phyloP scores from a whole-genome alignment of 1,140 invertebrate species.

The Drosophila micromelanica region DNA sequence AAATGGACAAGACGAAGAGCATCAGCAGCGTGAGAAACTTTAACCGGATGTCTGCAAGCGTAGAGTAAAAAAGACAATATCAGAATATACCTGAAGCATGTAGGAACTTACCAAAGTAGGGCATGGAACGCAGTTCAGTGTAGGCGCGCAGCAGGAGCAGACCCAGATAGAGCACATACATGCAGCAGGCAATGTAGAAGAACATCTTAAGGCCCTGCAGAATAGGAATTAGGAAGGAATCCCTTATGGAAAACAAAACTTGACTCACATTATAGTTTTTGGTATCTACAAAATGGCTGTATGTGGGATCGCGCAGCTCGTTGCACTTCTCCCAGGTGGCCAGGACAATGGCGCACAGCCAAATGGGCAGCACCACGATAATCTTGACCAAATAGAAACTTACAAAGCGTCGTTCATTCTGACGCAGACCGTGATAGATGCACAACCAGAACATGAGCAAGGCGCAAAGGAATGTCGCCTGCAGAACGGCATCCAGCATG shows the following conservation, averaged over 20 bases:
- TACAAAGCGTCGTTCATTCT: conserved; percentile 94
- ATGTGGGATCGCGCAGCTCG: conserved; percentile 95
- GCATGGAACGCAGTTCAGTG: conserved; percentile 97
- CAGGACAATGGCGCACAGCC: conserved; percentile 93
- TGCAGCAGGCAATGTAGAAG: conserved; percentile 93
- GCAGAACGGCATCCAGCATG: conserved; percentile 94
- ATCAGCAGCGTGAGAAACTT: conserved; percentile 96
- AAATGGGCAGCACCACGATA: conserved; percentile 93
- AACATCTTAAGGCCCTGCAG: conserved; percentile 91
- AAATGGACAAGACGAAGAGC: conserved; percentile 92
- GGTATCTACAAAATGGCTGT: conserved; percentile 95
- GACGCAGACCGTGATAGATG: conserved; percentile 95
- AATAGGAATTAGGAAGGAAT: neutral
- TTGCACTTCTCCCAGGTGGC: conserved; percentile 96
- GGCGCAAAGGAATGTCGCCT: conserved; percentile 94
- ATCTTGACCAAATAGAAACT: conserved; percentile 97
- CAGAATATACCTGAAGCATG: neutral
- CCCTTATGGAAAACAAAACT: no score
- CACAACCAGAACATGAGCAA: conserved; percentile 96
- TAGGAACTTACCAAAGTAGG: conserved; percentile 94
- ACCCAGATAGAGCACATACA: conserved; percentile 94
- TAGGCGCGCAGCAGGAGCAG: conserved; percentile 95
- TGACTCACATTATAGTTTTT: conserved; percentile 93
- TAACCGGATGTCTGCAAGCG: conserved; percentile 91
- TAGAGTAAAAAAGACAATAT: neutral